These are phyloP conservation scores for Uria lomvia DNA, from an alignment of 2,113 vertebrate species.

Conservation along the genomic window DNA sequence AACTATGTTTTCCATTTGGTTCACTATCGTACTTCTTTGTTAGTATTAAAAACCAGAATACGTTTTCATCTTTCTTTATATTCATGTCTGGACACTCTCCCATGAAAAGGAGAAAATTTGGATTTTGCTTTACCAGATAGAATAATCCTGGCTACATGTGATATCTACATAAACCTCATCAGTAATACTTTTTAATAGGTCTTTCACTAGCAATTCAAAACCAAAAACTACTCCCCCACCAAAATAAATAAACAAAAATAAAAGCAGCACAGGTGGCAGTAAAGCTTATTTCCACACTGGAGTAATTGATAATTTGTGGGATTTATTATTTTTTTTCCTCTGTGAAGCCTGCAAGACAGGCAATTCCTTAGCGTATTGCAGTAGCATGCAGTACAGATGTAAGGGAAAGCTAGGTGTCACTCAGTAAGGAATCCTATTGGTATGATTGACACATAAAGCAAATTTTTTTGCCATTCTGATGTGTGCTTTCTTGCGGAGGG, in stretches of 20 bases:
- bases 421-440: constrained; percentile 47
- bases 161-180: neutral
- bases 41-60: neutral
- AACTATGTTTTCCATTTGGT: neutral
- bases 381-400: constrained; percentile 52
- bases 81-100: neutral
- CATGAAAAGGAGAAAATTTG: neutral
- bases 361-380: constrained; percentile 51
- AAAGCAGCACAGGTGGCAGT: constrained; percentile 12
- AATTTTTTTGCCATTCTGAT: constrained; percentile 65
- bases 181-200: neutral
- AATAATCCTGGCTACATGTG: neutral
- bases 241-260: neutral
- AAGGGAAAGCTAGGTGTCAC: constrained; percentile 58
- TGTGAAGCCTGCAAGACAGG: constrained; percentile 33
- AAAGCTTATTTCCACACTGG: neutral
- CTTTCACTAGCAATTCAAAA: neutral
- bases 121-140: neutral
- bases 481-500: constrained; percentile 60
- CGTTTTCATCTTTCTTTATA: neutral
- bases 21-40: neutral
- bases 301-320: constrained; percentile 61
- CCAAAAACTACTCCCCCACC: neutral
- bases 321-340: neutral
- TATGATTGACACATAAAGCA: constrained; percentile 77